Base-by-base conservation (phyloP, 2,888 invertebrate species). In the Ormyrus rosae region DNA sequence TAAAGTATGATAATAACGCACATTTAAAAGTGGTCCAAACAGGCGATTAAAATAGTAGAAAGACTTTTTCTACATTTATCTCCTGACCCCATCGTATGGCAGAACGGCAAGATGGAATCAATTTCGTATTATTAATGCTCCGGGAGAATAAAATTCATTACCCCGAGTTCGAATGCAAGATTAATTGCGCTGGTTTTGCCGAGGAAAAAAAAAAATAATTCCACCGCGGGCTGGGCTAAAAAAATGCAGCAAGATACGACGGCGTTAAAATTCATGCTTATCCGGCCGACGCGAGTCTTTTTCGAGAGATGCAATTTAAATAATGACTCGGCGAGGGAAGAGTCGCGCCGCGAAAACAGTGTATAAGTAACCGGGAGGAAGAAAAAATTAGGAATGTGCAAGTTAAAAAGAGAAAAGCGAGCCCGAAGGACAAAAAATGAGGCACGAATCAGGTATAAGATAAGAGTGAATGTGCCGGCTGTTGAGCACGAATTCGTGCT, bases 141-240 rank as follows among this genome's bases (percentile, higher is more conserved):
- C 34, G 34, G 4, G 34, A 34, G 34, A 34, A 34, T 34, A 0
- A 34, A 34, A 34, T 34, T 34, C 34, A 34, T 34, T 34, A 34
- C 34, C 34, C 34, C 34, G 34, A 34, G 4, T 34, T 34, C 34
- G 34, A 34, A 34, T 34, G 34, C 34, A 34, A 34, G 34, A 34
- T 34, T 34, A 34, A 34, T 34, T 34, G 34, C 34, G 34, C 34
- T 4, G 34, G 34, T 34, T 34, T 34, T 4, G 34, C 2, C 19
- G n/a, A n/a, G n/a, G 55, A 51, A 60, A 53, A 77, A 64, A 58
- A 50, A 78, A 78, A 65, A 58, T 71, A 71, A 65, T 71, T 71
- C 58, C 61, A 70, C 70, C 50, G 56, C 63, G 19, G 58, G 19
- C 9, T 6, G 53, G 45, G 55, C 13, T n/a, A 60, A 55, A 55